These are phyloP conservation scores for Argya squamiceps DNA, from an alignment of 2,797 vertebrate species.

Conservation along the genomic window DNA sequence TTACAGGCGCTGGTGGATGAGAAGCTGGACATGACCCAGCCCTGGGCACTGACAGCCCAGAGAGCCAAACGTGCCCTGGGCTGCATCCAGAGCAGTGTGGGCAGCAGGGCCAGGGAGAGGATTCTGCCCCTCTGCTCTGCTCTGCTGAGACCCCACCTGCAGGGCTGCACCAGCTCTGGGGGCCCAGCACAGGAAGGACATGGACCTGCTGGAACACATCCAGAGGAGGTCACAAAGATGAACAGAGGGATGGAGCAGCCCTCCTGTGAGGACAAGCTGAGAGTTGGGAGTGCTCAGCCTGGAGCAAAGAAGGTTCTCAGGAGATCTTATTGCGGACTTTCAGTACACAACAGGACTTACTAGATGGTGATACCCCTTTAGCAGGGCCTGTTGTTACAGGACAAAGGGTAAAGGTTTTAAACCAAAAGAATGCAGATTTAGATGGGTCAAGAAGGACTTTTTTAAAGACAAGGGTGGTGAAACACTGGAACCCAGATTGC, in stretches of 20 bases:
- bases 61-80: rapidly evolving
- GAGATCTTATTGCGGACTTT: background rate
- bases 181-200: background rate
- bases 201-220: rapidly evolving
- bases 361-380: background rate
- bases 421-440: background rate
- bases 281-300: background rate
- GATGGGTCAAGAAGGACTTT: background rate
- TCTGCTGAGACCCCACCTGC: background rate
- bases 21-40: background rate
- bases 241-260: background rate
- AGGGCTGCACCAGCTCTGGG: background rate
- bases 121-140: background rate
- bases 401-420: background rate
- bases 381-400: background rate
- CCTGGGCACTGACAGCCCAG: rapidly evolving
- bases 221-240: background rate
- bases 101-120: background rate
- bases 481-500: background rate
- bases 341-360: background rate
- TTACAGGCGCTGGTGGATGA: rapidly evolving
- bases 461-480: background rate
- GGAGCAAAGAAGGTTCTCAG: background rate
- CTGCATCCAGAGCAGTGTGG: background rate
- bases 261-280: background rate